Evolutionary conservation across 2,113 vertebrate genomes (phyloP).

Genomic region (Etheostoma cragini): DNA sequence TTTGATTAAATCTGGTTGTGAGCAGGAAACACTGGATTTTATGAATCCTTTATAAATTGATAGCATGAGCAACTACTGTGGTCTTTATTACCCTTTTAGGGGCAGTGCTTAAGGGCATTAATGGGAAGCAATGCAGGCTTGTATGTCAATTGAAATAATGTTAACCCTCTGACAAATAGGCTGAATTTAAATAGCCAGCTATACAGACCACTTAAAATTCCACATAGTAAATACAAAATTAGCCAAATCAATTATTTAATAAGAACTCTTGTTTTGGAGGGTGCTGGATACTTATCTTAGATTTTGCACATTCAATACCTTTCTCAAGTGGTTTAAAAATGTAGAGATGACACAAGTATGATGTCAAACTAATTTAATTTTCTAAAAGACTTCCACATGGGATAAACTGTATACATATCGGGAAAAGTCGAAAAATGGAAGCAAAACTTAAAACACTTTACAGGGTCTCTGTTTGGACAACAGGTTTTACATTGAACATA

Average conservation of each 20-base stretch:
- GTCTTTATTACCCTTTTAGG: constrained; percentile 59
- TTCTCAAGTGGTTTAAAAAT: constrained; percentile 23
- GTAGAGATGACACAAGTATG: constrained; percentile 1
- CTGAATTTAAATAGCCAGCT: constrained; percentile 53
- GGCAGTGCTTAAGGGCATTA: constrained; percentile 46
- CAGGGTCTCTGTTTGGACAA: background rate
- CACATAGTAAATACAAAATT: constrained; percentile 43
- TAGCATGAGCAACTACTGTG: constrained; percentile 40
- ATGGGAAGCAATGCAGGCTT: constrained; percentile 49
- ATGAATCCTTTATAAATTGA: constrained; percentile 60
- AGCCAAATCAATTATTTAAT: constrained; percentile 56
- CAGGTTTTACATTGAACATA: background rate
- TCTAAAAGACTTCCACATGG: background rate
- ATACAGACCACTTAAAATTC: constrained; percentile 21
- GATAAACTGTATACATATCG: background rate
- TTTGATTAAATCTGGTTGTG: constrained; percentile 48
- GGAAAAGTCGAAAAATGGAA: constrained; percentile 8
- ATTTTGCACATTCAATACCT: constrained; percentile 45
- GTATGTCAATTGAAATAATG: constrained; percentile 65
- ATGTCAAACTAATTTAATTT: constrained; percentile 12
- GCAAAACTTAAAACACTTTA: background rate
- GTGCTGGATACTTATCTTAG: constrained; percentile 38
- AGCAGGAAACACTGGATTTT: constrained; percentile 52
- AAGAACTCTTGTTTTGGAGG: constrained; percentile 37
- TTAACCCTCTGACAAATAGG: constrained; percentile 54